Conservation (phyloP, 2,113 vertebrate genomes). For the Psephotus haematonotus region DNA sequence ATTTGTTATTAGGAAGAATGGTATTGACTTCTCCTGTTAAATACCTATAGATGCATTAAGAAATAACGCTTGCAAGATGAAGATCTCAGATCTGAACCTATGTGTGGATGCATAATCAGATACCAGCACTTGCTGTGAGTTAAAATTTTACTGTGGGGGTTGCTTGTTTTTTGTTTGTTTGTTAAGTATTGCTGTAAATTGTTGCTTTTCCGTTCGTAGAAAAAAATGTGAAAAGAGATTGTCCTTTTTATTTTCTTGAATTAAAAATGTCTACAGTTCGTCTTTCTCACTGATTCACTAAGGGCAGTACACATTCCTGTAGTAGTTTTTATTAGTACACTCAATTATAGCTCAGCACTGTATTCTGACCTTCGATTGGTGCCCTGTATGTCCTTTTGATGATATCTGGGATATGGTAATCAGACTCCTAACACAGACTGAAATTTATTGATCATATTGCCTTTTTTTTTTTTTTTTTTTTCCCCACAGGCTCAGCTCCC, state of each 20-base stretch:
- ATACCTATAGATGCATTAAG: background rate
- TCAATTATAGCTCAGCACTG: background rate
- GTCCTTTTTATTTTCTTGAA: background rate
- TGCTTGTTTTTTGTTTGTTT: background rate
- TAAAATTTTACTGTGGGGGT: background rate
- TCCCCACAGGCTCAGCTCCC: background rate
- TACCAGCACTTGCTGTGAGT: background rate
- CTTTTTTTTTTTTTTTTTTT: background rate
- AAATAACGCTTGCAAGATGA: background rate
- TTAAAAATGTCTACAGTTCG: background rate
- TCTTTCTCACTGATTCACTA: background rate
- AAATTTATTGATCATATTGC: constrained; percentile 51
- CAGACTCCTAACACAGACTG: background rate
- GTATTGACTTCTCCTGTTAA: background rate
- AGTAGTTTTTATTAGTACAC: background rate
- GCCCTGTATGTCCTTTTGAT: constrained; percentile 18
- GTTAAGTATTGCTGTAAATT: background rate
- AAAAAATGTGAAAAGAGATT: background rate
- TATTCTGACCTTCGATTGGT: constrained; percentile 27
- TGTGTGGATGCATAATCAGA: background rate
- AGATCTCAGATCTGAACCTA: background rate
- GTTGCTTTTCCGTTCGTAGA: background rate
- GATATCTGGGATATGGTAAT: constrained; percentile 39
- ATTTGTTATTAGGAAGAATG: background rate
- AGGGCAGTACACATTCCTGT: background rate